A percentile compares a stretch with the other conserved stretches of the same genome.
These are phyloP conservation scores for Acrocephalus scirpaceus DNA, from an alignment of 2,797 vertebrate genomes.

Conservation along the genomic window DNA sequence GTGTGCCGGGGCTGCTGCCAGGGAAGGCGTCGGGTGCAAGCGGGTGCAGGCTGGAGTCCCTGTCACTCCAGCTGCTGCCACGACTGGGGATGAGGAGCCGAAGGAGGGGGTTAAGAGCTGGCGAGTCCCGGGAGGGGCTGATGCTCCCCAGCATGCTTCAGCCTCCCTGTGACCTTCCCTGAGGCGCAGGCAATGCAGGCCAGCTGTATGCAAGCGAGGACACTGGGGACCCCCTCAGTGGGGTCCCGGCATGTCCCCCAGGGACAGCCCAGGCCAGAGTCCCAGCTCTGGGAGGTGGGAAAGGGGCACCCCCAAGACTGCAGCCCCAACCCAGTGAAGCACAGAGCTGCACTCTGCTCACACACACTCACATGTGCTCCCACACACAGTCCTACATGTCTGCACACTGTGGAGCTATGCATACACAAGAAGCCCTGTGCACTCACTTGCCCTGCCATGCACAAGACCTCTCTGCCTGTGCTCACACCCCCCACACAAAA, in stretches of 20 bases:
- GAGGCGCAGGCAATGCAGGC: not conserved
- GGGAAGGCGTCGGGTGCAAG: not conserved
- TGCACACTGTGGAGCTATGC: not conserved
- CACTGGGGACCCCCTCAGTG: not conserved
- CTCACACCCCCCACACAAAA: not conserved
- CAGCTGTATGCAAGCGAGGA: not conserved
- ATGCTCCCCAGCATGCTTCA: not conserved
- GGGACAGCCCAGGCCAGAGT: not conserved
- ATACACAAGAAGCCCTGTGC: not conserved
- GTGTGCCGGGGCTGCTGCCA: not conserved
- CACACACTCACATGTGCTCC: fast-evolving
- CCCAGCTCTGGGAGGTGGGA: not conserved
- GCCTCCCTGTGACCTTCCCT: not conserved
- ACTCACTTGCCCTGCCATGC: too few species aligned
- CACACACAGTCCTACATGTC: fast-evolving
- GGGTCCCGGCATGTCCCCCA: fast-evolving
- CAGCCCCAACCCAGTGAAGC: fast-evolving
- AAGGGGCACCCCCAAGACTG: not conserved
- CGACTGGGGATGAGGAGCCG: not conserved
- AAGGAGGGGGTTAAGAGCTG: not conserved
- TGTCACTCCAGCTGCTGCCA: not conserved
- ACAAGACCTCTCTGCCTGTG: not conserved
- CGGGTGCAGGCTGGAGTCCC: not conserved
- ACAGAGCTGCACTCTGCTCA: not conserved
- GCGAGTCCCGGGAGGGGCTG: not conserved